A percentile compares a stretch with the other conserved stretches of the same genome.
Conservation (phyloP, 2,797 vertebrate genomes). For the Menidia menidia region DNA sequence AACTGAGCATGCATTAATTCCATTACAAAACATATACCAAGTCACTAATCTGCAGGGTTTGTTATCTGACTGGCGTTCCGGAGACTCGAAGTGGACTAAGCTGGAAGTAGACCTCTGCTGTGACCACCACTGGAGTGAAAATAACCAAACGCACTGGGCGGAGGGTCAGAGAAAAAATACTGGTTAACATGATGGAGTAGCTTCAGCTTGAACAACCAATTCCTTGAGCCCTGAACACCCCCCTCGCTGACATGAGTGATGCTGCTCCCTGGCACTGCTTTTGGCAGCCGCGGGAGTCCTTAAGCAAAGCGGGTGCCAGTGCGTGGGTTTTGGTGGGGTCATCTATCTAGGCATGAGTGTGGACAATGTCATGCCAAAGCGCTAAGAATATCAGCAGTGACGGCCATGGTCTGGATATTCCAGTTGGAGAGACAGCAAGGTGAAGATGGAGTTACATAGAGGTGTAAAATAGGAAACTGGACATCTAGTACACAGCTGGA, state of each 20-base stretch:
- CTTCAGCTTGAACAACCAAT: background rate
- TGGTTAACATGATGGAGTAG: background rate
- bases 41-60: too few species aligned
- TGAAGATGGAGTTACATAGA: constrained; percentile 36
- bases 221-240: constrained; percentile 4
- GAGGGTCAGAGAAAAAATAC: background rate
- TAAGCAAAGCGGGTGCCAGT: constrained; percentile 7
- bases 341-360: constrained; percentile 22
- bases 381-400: constrained; percentile 49
- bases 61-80: too few species aligned
- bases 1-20: too few species aligned
- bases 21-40: too few species aligned
- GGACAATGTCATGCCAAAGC: constrained; percentile 27
- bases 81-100: background rate
- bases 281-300: constrained; percentile 5
- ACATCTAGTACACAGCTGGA: constrained; percentile 40
- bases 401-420: constrained; percentile 44
- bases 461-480: constrained; percentile 43
- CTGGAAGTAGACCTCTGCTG: background rate
- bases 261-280: constrained; percentile 15
- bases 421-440: constrained; percentile 12
- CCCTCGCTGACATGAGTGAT: constrained; percentile 15
- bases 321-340: constrained; percentile 14
- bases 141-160: background rate
- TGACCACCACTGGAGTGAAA: background rate